Evolutionary conservation across 2,113 vertebrate genomes (phyloP).

Genomic region (Pedionomus torquatus): DNA sequence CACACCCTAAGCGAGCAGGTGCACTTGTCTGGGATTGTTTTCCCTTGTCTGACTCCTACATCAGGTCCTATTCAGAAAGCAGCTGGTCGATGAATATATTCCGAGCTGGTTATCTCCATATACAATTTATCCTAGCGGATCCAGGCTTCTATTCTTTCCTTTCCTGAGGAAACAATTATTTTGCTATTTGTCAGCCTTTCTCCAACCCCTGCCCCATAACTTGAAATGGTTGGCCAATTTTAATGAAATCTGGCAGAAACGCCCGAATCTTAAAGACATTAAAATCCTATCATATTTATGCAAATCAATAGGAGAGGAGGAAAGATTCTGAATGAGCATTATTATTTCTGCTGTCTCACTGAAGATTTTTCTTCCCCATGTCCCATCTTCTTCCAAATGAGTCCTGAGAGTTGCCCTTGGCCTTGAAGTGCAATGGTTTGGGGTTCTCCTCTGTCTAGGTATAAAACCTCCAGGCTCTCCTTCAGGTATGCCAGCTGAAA

Average conservation of each 20-base stretch:
- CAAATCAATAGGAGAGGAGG: slow-evolving; percentile 25
- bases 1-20: neutral
- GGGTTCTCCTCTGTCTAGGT: neutral
- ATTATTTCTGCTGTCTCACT: neutral
- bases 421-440: neutral
- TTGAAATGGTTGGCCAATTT: neutral
- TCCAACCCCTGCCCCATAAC: neutral
- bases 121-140: neutral
- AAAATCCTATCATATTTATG: neutral
- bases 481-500: neutral
- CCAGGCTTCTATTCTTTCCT: neutral
- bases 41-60: slow-evolving; percentile 27
- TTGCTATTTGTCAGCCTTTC: slow-evolving; percentile 11
- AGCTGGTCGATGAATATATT: slow-evolving; percentile 30
- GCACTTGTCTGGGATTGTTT: neutral
- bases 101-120: slow-evolving; percentile 34
- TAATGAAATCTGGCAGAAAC: slow-evolving; percentile 36
- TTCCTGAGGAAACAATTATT: slow-evolving; percentile 14
- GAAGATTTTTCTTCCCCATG: neutral
- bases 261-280: slow-evolving; percentile 20
- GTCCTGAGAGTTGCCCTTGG: neutral
- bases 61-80: slow-evolving; percentile 43
- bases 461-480: neutral
- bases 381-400: neutral
- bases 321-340: neutral